phyloP scores from a whole-genome alignment of 2,797 vertebrate species.

The Anisognathus igniventris region DNA sequence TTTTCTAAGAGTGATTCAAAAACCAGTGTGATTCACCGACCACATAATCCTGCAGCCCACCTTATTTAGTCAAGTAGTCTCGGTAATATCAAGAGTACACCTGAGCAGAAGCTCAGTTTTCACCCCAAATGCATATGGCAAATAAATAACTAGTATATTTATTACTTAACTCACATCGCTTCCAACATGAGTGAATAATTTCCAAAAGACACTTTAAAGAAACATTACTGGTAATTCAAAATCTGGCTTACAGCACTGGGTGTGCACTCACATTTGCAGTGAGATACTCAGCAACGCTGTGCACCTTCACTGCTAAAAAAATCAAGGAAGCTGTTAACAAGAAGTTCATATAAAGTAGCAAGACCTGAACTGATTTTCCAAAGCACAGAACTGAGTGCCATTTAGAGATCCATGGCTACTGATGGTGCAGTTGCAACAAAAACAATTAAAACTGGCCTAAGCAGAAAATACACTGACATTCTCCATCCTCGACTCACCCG shows the following conservation, averaged over 20 bases:
- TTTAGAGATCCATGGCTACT: background rate
- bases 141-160: background rate
- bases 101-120: background rate
- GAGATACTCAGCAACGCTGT: background rate
- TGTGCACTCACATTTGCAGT: background rate
- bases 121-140: background rate
- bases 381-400: background rate
- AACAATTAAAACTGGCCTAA: background rate
- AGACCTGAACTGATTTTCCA: background rate
- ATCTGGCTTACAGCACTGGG: background rate
- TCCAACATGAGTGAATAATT: background rate
- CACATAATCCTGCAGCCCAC: background rate
- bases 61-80: background rate
- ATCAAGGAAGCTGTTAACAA: background rate
- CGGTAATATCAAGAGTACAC: background rate
- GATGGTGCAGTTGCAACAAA: background rate
- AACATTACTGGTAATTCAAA: background rate
- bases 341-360: background rate
- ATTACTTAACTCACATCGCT: background rate
- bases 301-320: background rate
- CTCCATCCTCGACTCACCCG: background rate
- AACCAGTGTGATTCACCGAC: background rate
- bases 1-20: constrained; percentile 17
- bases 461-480: background rate
- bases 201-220: background rate